Conservation (phyloP, 2,113 vertebrate genomes). For the Tupaia tana region DNA sequence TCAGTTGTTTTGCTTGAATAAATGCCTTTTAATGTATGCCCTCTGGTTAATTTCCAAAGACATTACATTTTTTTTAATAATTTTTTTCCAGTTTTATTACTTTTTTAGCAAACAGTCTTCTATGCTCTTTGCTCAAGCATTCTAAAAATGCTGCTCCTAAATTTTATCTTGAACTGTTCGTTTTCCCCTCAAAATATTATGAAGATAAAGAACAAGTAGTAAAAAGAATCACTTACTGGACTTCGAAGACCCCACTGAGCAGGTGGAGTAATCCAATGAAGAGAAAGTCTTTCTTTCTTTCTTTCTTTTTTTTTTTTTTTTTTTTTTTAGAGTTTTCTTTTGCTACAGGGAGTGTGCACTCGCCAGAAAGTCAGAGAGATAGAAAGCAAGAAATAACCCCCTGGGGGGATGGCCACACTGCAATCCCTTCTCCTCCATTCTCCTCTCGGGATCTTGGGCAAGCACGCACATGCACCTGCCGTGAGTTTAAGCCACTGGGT, state of each 20-base stretch:
- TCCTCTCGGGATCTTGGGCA: no score
- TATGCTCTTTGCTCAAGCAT: background rate
- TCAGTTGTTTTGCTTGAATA: slow-evolving; percentile 42
- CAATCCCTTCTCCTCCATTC: no score
- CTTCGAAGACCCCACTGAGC: background rate
- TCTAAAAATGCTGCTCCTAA: background rate
- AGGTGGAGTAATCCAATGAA: background rate
- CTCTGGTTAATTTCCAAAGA: slow-evolving; percentile 13
- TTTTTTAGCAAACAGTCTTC: background rate
- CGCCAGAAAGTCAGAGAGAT: no score
- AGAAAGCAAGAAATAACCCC: no score
- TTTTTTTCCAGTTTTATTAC: slow-evolving; percentile 25
- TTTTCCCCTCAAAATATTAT: background rate
- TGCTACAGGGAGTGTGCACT: no score
- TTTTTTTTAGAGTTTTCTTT: no score
- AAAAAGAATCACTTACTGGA: background rate
- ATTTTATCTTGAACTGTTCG: slow-evolving; percentile 18
- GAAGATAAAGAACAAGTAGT: slow-evolving; percentile 38
- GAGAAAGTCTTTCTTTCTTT: no score
- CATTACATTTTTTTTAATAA: background rate
- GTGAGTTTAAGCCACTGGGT: no score
- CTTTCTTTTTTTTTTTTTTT: no score
- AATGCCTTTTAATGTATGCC: slow-evolving; percentile 1
- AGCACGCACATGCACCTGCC: no score
- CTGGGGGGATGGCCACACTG: no score